These are phyloP conservation scores for Papilio polyxenes DNA, from an alignment of 1,140 invertebrate genomes.

Conservation along the genomic window DNA sequence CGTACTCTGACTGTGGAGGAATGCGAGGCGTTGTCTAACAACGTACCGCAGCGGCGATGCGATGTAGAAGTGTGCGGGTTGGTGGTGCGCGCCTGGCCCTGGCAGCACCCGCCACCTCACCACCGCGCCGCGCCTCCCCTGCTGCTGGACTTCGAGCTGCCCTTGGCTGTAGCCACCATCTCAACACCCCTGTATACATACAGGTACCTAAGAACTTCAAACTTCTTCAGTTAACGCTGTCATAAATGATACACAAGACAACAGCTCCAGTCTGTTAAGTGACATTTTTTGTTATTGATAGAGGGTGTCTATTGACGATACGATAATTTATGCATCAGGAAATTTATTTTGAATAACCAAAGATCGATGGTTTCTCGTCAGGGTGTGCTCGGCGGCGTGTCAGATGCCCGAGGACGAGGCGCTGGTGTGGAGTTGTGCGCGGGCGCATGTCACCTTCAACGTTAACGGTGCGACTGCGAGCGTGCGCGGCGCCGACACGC, in stretches of 20 bases:
- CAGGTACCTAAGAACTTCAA: conserved; percentile 47
- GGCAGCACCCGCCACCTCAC: conserved; percentile 50
- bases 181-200: conserved; percentile 63
- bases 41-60: conserved; percentile 57
- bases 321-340: too few relatives aligned
- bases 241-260: too few relatives aligned
- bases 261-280: too few relatives aligned
- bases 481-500: conserved; percentile 39
- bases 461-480: conserved; percentile 38
- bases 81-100: conserved; percentile 51
- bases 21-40: conserved; percentile 52
- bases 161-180: conserved; percentile 44
- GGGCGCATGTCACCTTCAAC: conserved; percentile 45
- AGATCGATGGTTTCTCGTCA: conserved; percentile 38
- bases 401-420: conserved; percentile 61
- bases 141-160: conserved; percentile 50
- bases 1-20: conserved; percentile 64
- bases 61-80: conserved; percentile 48
- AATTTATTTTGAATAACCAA: too few relatives aligned
- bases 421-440: conserved; percentile 53
- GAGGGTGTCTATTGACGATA: too few relatives aligned
- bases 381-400: conserved; percentile 67
- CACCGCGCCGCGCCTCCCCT: conserved; percentile 39
- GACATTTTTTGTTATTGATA: too few relatives aligned
- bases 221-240: too few relatives aligned